These are phyloP conservation scores for Dysmachus trigonus DNA, from an alignment of 2,888 invertebrate genomes.

Conservation along the genomic window DNA sequence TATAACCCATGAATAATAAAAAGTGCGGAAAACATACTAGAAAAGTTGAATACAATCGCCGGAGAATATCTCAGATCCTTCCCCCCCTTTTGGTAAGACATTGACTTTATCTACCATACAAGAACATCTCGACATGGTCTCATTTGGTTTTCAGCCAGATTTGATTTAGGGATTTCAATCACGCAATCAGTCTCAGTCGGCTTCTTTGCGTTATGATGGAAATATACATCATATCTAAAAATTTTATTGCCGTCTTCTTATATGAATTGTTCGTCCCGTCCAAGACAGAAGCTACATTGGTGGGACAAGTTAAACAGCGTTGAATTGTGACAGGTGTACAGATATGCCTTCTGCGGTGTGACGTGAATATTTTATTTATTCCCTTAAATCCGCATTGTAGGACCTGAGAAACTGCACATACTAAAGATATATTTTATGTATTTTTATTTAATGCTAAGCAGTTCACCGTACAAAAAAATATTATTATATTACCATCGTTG, in stretches of 20 bases:
- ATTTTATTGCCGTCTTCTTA: not conserved
- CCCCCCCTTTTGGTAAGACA: not conserved
- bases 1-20: not conserved
- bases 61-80: not conserved
- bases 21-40: not conserved
- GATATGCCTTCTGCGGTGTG: not conserved
- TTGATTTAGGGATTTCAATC: slow-evolving; percentile 14
- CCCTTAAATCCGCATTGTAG: not conserved
- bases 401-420: not conserved
- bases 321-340: not conserved
- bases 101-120: not conserved
- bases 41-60: not conserved
- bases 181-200: slow-evolving; percentile 15
- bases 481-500: not conserved
- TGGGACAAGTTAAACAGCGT: not conserved
- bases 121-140: not conserved
- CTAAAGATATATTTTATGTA: not conserved
- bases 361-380: not conserved
- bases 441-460: not conserved
- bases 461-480: not conserved
- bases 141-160: not conserved
- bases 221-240: not conserved
- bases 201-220: not conserved
- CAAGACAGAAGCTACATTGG: not conserved
- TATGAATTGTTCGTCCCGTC: not conserved